phyloP scores from a whole-genome alignment of 2,113 vertebrate species.

The Bothrops jararaca region DNA sequence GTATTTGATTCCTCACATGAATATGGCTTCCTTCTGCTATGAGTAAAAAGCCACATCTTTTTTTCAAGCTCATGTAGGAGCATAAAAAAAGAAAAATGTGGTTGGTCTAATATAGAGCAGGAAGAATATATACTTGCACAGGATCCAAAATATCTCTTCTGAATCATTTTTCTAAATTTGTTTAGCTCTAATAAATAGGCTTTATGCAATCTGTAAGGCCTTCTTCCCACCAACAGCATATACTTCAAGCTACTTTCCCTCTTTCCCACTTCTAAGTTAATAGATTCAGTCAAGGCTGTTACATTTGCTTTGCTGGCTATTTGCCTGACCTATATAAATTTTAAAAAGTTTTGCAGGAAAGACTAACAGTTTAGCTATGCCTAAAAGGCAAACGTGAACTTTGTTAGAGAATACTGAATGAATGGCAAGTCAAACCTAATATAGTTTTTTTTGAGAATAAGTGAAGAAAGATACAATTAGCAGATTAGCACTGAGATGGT shows the following conservation, averaged over 20 bases:
- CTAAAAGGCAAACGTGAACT: slow-evolving; percentile 1
- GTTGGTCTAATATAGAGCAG: not conserved
- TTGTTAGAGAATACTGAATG: not conserved
- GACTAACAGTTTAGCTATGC: slow-evolving; percentile 5
- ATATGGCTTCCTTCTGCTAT: not conserved
- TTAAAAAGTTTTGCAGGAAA: slow-evolving; percentile 15
- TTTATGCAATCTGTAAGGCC: not conserved
- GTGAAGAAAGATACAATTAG: not conserved
- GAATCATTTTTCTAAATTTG: not conserved
- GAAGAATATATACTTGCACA: not conserved
- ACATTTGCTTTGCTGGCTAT: not conserved
- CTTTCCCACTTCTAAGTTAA: not conserved
- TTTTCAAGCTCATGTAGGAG: not conserved
- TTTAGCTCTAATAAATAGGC: not conserved
- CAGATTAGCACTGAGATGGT: not conserved
- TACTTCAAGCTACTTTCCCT: not conserved
- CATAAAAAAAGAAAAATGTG: not conserved
- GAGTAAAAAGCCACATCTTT: not conserved
- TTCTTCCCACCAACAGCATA: not conserved
- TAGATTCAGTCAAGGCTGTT: not conserved
- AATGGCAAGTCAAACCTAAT: not conserved
- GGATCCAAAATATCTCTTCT: not conserved
- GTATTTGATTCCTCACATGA: not conserved
- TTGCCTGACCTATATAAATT: not conserved
- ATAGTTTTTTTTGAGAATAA: not conserved